Evolutionary conservation across 2,113 vertebrate genomes (phyloP).

Genomic region (Spea multiplicata): DNA sequence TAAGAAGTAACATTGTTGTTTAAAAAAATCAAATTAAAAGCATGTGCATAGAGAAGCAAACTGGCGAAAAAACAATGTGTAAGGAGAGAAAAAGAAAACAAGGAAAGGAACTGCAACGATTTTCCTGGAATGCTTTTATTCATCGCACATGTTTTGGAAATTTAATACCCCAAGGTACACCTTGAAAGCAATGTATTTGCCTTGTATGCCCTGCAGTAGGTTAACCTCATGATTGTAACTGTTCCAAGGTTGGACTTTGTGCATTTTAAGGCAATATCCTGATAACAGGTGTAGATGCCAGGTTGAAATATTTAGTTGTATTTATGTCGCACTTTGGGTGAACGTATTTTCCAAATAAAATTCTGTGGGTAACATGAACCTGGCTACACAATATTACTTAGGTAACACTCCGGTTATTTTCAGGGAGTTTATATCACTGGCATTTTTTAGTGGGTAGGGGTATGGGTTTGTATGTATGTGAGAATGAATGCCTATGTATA

Average conservation of each 20-base stretch:
- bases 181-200: slow-evolving; percentile 13
- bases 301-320: no score
- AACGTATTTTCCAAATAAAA: no score
- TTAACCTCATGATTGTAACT: not conserved
- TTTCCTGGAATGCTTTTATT: slow-evolving; percentile 46
- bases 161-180: slow-evolving; percentile 23
- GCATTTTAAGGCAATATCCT: not conserved
- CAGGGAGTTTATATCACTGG: no score
- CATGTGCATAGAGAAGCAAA: slow-evolving; percentile 47
- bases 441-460: no score
- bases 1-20: slow-evolving; percentile 50
- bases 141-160: slow-evolving; percentile 42
- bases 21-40: slow-evolving; percentile 59
- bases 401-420: no score
- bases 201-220: slow-evolving; percentile 36
- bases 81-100: slow-evolving; percentile 56
- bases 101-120: slow-evolving; percentile 50
- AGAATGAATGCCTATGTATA: no score
- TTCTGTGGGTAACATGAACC: no score
- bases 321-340: no score
- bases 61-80: slow-evolving; percentile 33
- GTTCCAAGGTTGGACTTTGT: slow-evolving; percentile 6
- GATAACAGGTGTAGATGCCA: slow-evolving; percentile 4
- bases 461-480: no score
- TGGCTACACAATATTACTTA: no score